Evolutionary conservation across 1,140 invertebrate genomes (phyloP).

Genomic region (Ericerus pela): DNA sequence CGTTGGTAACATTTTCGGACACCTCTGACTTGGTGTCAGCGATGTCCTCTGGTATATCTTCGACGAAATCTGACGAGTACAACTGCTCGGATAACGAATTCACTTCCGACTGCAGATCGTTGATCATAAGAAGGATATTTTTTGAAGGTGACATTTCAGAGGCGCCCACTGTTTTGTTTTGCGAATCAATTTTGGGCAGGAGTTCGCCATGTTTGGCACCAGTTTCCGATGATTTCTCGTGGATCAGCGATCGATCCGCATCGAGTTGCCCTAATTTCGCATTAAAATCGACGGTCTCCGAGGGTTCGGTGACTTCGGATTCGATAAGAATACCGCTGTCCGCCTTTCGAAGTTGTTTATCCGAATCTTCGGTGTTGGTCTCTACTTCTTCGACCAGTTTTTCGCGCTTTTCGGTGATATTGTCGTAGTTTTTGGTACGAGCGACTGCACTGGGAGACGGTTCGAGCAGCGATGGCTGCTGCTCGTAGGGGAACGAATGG

Average conservation of each 20-base stretch:
- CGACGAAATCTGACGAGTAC: background rate
- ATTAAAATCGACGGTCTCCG: background rate
- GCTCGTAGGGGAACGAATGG: too few species aligned
- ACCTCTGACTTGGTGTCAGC: background rate
- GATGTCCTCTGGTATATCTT: slow-evolving; percentile 1
- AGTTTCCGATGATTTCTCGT: background rate
- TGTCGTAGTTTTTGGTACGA: background rate
- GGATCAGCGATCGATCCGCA: background rate
- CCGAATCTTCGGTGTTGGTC: slow-evolving; percentile 2
- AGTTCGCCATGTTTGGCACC: background rate
- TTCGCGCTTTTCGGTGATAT: too few species aligned
- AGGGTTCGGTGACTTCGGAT: background rate
- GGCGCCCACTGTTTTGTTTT: background rate
- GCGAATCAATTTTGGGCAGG: background rate
- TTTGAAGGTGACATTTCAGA: too few species aligned
- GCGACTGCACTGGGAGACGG: background rate
- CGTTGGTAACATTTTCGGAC: background rate
- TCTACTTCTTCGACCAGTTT: background rate
- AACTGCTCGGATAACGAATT: background rate
- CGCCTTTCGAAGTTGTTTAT: slow-evolving; percentile 1
- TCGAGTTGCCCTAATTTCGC: too few species aligned
- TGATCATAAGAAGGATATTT: background rate
- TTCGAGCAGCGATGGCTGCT: background rate
- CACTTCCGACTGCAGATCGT: background rate
- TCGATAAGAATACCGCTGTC: slow-evolving; percentile 5